Evolutionary conservation across 2,888 invertebrate species (phyloP).

Genomic region (Itoplectis maculator): DNA sequence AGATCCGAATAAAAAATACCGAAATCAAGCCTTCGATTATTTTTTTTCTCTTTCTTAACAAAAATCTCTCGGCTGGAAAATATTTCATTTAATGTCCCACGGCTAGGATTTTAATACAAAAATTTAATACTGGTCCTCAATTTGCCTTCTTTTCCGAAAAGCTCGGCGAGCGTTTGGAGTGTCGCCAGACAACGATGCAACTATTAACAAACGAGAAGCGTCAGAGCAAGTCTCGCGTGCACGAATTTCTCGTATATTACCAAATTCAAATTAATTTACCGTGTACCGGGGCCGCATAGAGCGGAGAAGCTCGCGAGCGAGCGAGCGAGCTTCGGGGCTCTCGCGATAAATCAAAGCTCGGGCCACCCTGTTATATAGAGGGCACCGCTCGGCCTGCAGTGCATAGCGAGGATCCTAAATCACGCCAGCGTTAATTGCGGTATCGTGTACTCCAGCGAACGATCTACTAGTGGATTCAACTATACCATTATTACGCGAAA

Average conservation of each 20-base stretch:
- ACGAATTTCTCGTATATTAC: conserved; percentile 81
- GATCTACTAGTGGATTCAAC: conserved; percentile 47
- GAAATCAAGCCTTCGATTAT: too few relatives aligned
- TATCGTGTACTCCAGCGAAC: conserved; percentile 73
- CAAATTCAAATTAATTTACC: conserved; percentile 83
- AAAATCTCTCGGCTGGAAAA: background rate
- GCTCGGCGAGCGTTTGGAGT: conserved; percentile 22
- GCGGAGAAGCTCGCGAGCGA: conserved; percentile 18
- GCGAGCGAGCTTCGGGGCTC: conserved; percentile 5
- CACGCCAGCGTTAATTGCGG: conserved; percentile 77
- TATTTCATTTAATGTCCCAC: background rate
- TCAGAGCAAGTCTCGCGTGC: conserved; percentile 61
- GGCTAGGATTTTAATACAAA: background rate
- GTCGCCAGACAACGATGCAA: conserved; percentile 33
- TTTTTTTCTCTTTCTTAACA: too few relatives aligned
- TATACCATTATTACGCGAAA: conserved; percentile 29
- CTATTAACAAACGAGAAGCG: conserved; percentile 36
- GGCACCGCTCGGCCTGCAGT: conserved; percentile 74
- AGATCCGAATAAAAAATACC: too few relatives aligned
- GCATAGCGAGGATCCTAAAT: conserved; percentile 75
- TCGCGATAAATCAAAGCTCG: conserved; percentile 77
- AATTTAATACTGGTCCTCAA: background rate
- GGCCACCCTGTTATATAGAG: conserved; percentile 56
- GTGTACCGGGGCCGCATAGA: conserved; percentile 44
- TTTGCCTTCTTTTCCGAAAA: background rate